Percentiles rank a stretch among this genome's conserved stretches.
Conservation (phyloP, 2,888 invertebrate genomes). For the Zootermopsis nevadensis region DNA sequence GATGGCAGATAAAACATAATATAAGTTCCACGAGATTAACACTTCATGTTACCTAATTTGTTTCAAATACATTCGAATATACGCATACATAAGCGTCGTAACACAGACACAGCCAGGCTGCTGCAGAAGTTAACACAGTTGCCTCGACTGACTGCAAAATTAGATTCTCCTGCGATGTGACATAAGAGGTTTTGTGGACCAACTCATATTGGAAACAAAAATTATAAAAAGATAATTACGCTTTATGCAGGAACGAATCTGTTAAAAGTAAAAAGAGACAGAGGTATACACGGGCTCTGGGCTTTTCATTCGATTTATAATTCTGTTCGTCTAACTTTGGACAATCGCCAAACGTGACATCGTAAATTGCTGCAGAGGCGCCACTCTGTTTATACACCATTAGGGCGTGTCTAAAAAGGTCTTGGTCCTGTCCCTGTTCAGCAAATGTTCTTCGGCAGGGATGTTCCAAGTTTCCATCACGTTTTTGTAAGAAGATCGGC, state of each 20-base stretch:
- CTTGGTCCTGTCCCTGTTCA: background rate
- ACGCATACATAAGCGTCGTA: too few species aligned
- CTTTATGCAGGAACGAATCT: conserved; percentile 1
- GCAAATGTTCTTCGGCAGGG: conserved; percentile 13
- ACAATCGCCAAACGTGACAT: conserved; percentile 34
- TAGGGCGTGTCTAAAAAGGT: conserved; percentile 31
- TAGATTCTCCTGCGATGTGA: too few species aligned
- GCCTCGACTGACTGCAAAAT: too few species aligned
- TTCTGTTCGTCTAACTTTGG: background rate
- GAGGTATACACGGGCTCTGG: background rate
- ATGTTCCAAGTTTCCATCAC: background rate
- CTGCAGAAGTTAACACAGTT: too few species aligned
- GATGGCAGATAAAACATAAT: too few species aligned
- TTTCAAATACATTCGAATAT: too few species aligned
- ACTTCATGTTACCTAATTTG: too few species aligned
- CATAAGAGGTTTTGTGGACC: too few species aligned
- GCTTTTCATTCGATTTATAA: background rate
- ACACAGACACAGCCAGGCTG: too few species aligned
- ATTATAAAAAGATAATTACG: background rate
- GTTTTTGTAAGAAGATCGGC: too few species aligned
- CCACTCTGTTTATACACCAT: conserved; percentile 32
- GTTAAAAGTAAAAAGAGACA: background rate
- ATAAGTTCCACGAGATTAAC: too few species aligned
- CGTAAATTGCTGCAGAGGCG: conserved; percentile 39
- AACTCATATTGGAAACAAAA: too few species aligned